Base-by-base conservation (phyloP, 1,140 invertebrate genomes). In the Parasteatoda tepidariorum region DNA sequence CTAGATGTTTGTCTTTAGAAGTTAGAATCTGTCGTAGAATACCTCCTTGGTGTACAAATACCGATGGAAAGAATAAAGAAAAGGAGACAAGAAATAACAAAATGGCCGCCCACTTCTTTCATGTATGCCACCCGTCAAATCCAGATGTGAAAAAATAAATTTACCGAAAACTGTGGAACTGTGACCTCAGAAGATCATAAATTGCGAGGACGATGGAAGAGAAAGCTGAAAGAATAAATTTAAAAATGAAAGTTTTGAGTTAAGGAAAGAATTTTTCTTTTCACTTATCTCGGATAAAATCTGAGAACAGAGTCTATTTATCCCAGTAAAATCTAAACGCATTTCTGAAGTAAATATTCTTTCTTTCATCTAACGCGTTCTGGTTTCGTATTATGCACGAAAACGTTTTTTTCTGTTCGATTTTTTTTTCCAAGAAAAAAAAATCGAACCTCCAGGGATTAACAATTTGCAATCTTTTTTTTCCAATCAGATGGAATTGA, bases 181-280 rank as follows among this genome's bases (percentile, higher is more conserved):
- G 57, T 59, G 57, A 59, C 57, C 57, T n/a, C 24, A 59, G 57
- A 59, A 59, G 24, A 59, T 59, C 57, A 59, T 59, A 59, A 59
- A 59, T 59, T 59, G 57, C 57, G 15, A 13, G 7, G 24, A 13
- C 24, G 24, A 26, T 22, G 57, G 57, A 26, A 59, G 9, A 22
- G 57, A 59, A 59, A 48, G 38, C 38, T 48, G 38, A 18, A 4
- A 48, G 38, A 59, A 59, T 22, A 59, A 59, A 26, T n/a, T 59
- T 59, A 59, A 59, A 59, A 59, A 59, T 59, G 57, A 59, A 26
- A 59, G 7, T 15, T 59, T 59, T n/a, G 18, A n/a, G 24, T 7
- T 7, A 26, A n/a, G 57, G 18, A 59, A 59, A 59, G 6, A n/a
- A 59, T n/a, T 48, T 48, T 13, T n/a, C 24, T 59, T 59, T n/a